Evolutionary conservation across 2,113 vertebrate species (phyloP).

Genomic region (Hipposideros armiger): DNA sequence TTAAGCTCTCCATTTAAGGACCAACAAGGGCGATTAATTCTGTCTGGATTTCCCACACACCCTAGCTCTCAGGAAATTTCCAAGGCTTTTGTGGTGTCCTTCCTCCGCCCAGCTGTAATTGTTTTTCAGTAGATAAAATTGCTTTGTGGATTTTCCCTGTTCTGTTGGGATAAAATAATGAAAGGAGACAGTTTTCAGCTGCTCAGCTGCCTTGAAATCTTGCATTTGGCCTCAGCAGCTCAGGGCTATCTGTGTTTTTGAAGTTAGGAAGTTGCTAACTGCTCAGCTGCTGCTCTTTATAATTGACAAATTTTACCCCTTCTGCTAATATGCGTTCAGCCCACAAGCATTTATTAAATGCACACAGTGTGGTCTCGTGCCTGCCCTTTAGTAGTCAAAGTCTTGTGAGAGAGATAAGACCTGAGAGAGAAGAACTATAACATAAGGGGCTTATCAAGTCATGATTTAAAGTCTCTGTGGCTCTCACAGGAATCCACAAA

Average conservation of each 20-base stretch:
- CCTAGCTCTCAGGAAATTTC: constrained; percentile 60
- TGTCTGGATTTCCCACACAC: background rate
- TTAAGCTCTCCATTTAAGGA: constrained; percentile 27
- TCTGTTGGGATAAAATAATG: constrained; percentile 29
- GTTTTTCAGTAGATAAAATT: constrained; percentile 59
- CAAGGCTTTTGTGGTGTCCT: background rate
- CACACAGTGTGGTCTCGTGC: background rate
- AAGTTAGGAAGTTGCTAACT: background rate
- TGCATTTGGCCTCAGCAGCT: background rate
- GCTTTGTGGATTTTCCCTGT: constrained; percentile 29
- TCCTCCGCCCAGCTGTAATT: background rate
- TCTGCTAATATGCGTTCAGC: background rate
- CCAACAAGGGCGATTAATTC: constrained; percentile 42
- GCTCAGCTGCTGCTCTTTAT: background rate
- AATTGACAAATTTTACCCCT: background rate
- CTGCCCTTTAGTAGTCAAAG: background rate
- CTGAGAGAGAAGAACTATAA: background rate
- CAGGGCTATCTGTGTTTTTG: background rate
- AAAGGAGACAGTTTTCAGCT: constrained; percentile 40
- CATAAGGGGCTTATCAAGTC: background rate
- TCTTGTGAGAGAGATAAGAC: background rate
- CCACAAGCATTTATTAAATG: background rate
- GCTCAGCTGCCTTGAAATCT: constrained; percentile 1
- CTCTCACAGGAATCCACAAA: background rate
- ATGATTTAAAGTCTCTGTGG: background rate